These are phyloP conservation scores for Microcebus tavaratra DNA, from an alignment of 2,113 vertebrate genomes.

Conservation along the genomic window DNA sequence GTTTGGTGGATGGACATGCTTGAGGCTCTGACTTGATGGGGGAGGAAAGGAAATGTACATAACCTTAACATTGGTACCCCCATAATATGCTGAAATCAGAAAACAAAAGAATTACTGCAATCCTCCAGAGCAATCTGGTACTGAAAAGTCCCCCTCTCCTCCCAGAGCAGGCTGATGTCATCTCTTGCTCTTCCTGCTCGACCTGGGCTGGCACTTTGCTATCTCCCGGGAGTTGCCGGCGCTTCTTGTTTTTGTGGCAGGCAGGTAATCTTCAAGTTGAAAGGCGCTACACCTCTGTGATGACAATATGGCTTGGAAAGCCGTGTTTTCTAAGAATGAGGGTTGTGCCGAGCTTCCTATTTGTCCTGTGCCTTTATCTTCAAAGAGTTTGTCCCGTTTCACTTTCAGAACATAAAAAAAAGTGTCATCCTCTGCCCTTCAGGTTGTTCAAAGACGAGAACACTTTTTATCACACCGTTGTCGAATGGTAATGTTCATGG, in stretches of 20 bases:
- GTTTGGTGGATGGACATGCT: no score
- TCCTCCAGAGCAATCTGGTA: background rate
- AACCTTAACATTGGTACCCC: no score
- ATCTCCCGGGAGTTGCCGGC: background rate
- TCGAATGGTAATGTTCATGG: conserved; percentile 22
- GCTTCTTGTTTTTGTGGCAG: conserved; percentile 16
- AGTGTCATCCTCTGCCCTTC: conserved; percentile 18
- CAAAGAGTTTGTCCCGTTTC: conserved; percentile 63
- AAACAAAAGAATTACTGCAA: background rate
- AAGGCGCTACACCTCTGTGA: background rate
- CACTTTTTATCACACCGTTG: background rate
- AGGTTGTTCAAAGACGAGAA: conserved; percentile 64
- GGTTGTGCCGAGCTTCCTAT: conserved; percentile 42
- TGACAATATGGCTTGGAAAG: background rate
- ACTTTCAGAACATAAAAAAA: conserved; percentile 58
- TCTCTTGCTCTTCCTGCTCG: background rate
- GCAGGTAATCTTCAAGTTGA: conserved; percentile 31
- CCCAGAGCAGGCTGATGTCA: background rate
- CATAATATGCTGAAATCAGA: no score
- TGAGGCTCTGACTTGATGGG: no score
- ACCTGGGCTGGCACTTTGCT: background rate
- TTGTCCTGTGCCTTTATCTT: conserved; percentile 57
- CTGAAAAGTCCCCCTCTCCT: background rate
- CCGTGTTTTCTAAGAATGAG: background rate
- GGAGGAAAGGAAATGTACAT: no score